These are phyloP conservation scores for Bucco capensis DNA, from an alignment of 2,113 vertebrate species.

Conservation along the genomic window DNA sequence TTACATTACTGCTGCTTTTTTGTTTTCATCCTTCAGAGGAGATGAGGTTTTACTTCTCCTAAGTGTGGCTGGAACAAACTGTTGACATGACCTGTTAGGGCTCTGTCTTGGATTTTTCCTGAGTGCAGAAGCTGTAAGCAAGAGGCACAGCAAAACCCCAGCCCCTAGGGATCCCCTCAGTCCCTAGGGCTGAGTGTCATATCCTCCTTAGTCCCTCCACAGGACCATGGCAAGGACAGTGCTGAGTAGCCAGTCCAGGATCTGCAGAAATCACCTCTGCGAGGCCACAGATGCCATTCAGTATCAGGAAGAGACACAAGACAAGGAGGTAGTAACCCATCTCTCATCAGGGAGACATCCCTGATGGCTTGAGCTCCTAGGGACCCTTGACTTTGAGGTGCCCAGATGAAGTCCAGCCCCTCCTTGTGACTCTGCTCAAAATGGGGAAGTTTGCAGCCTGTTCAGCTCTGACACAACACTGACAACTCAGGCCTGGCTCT, in stretches of 20 bases:
- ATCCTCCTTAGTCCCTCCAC: not conserved
- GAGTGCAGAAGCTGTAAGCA: not conserved
- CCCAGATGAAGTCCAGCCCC: not conserved
- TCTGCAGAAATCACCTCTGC: not conserved
- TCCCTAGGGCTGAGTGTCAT: not conserved
- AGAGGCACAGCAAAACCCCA: not conserved
- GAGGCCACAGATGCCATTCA: not conserved
- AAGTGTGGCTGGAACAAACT: not conserved
- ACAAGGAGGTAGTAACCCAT: not conserved
- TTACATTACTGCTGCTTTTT: not conserved
- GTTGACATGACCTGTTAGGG: not conserved
- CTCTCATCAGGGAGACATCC: not conserved
- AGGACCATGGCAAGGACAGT: not conserved
- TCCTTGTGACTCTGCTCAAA: not conserved
- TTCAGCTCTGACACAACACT: not conserved
- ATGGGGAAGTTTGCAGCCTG: fast-evolving
- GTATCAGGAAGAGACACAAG: fast-evolving
- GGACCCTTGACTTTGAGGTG: fast-evolving
- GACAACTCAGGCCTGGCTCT: not conserved
- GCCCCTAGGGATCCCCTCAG: not conserved
- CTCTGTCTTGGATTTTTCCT: not conserved
- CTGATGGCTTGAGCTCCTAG: fast-evolving
- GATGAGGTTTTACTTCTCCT: not conserved
- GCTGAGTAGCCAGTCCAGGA: not conserved
- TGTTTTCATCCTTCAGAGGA: not conserved